These are phyloP conservation scores for Chalcosyrphus nemorum DNA, from an alignment of 2,888 invertebrate genomes.

Conservation along the genomic window DNA sequence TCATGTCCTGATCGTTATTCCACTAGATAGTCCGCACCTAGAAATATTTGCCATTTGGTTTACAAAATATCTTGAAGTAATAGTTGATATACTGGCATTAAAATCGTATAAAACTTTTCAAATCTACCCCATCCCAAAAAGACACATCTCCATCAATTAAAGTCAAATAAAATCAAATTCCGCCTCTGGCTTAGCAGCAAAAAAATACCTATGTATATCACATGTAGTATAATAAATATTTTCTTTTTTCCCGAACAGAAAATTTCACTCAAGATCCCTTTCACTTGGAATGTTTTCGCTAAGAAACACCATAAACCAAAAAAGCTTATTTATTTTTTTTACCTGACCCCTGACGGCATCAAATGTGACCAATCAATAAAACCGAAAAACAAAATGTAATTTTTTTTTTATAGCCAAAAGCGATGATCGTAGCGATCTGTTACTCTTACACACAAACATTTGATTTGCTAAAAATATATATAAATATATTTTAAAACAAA, in stretches of 20 bases:
- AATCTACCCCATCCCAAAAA: no score
- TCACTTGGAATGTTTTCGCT: slow-evolving; percentile 15
- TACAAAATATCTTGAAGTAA: no score
- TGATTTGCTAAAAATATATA: slow-evolving; percentile 8
- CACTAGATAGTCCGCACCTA: no score
- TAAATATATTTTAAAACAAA: no score
- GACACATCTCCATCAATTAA: no score
- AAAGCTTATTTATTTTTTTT: slow-evolving; percentile 11
- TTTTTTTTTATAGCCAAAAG: slow-evolving; percentile 27
- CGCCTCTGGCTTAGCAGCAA: neutral
- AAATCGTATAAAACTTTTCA: no score
- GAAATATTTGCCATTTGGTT: no score
- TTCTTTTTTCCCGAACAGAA: neutral
- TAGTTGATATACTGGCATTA: no score
- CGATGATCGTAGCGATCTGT: slow-evolving; percentile 25
- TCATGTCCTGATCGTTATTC: no score
- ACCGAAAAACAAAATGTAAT: slow-evolving; percentile 28
- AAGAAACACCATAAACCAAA: neutral
- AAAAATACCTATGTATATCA: neutral
- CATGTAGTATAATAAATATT: no score
- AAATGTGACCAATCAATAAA: slow-evolving; percentile 33
- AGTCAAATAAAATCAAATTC: neutral
- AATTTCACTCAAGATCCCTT: slow-evolving; percentile 38
- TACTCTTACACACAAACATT: slow-evolving; percentile 28
- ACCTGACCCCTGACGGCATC: slow-evolving; percentile 19